These are phyloP conservation scores for Hippotragus niger DNA, from an alignment of 2,113 vertebrate genomes.

Conservation along the genomic window DNA sequence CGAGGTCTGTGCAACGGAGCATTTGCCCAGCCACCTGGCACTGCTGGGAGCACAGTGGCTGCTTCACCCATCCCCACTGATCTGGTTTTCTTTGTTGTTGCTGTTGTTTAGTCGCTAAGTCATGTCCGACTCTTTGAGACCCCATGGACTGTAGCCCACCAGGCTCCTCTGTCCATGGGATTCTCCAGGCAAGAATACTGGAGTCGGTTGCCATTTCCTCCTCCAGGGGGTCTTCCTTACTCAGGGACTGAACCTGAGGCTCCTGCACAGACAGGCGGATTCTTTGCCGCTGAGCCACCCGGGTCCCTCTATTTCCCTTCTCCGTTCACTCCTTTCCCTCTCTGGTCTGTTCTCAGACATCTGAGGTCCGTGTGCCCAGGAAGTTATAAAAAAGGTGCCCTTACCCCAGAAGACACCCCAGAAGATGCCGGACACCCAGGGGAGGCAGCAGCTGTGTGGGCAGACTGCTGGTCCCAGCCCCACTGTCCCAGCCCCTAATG, in stretches of 20 bases:
- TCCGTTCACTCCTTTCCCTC: background rate
- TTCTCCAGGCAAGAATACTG: background rate
- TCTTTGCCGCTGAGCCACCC: background rate
- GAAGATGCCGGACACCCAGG: background rate
- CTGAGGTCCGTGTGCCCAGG: background rate
- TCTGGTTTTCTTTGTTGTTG: background rate
- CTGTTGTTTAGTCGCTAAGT: background rate
- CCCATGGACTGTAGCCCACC: background rate
- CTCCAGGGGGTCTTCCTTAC: background rate
- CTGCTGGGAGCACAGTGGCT: fast-evolving
- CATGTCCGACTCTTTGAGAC: fast-evolving
- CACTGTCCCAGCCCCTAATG: fast-evolving
- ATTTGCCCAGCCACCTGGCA: fast-evolving
- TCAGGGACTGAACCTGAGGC: background rate
- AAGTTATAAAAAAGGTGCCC: background rate
- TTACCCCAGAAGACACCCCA: background rate
- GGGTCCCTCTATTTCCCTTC: background rate
- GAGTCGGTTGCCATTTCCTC: background rate
- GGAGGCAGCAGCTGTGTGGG: fast-evolving
- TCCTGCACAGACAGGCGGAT: background rate
- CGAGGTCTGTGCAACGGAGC: fast-evolving
- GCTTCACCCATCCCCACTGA: fast-evolving
- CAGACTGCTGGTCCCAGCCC: fast-evolving
- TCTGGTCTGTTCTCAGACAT: background rate
- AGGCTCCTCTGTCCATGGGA: background rate